Conservation (phyloP, 2,888 invertebrate genomes). For the Mimachlamys varia region DNA sequence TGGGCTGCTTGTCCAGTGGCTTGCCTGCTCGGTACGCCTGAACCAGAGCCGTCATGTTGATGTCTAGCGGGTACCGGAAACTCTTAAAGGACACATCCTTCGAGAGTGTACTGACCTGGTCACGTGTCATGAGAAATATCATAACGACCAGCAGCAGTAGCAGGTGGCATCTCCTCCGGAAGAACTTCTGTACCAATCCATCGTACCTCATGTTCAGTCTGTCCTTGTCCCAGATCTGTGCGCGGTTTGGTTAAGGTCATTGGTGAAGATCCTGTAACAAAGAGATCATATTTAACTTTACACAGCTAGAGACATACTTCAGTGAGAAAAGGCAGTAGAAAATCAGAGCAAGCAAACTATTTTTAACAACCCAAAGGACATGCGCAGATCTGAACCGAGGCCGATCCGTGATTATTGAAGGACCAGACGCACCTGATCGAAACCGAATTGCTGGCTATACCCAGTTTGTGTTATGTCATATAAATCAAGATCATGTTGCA, state of each 20-base stretch:
- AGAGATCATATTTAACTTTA: too few relatives aligned
- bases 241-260: neutral
- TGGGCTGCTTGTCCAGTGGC: neutral
- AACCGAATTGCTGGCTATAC: too few relatives aligned
- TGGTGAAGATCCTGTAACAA: neutral
- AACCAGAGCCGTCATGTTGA: neutral
- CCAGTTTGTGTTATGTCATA: too few relatives aligned
- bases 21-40: neutral
- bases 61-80: neutral
- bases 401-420: too few relatives aligned
- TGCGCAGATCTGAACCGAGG: too few relatives aligned
- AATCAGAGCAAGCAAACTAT: too few relatives aligned
- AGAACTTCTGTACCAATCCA: neutral
- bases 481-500: too few relatives aligned
- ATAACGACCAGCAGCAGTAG: neutral
- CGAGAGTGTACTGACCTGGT: neutral
- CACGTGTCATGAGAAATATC: neutral
- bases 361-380: too few relatives aligned
- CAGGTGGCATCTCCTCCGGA: neutral
- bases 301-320: too few relatives aligned
- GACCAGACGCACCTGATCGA: too few relatives aligned
- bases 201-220: conserved; percentile 4
- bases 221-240: neutral
- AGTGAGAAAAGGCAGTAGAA: too few relatives aligned
- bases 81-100: neutral